phyloP scores from a whole-genome alignment of 2,888 invertebrate genomes.

The Rhingia campestris region DNA sequence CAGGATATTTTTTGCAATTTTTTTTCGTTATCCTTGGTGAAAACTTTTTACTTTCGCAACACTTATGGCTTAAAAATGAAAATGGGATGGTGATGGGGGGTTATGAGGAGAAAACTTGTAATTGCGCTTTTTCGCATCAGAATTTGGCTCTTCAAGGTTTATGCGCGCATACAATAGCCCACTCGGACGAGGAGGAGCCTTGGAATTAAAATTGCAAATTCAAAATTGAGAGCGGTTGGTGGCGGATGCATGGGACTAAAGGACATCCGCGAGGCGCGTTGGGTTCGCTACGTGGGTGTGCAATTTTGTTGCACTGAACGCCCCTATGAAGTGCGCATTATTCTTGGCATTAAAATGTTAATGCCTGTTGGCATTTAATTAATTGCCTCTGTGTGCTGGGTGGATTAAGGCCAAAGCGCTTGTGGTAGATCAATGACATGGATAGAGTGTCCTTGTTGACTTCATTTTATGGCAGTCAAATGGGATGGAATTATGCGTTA shows the following conservation, averaged over 20 bases:
- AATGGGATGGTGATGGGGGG: background rate
- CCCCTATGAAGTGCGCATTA: slow-evolving; percentile 54
- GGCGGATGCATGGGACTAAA: slow-evolving; percentile 29
- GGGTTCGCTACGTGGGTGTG: slow-evolving; percentile 20
- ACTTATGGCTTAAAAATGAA: slow-evolving; percentile 27
- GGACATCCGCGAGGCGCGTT: slow-evolving; percentile 43
- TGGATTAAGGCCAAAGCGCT: slow-evolving; percentile 32
- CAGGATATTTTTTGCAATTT: slow-evolving; percentile 12
- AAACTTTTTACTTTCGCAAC: slow-evolving; percentile 57
- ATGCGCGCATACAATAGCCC: slow-evolving; percentile 18
- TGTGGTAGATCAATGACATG: slow-evolving; percentile 42
- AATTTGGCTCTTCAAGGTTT: slow-evolving; percentile 51
- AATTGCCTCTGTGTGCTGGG: slow-evolving; percentile 40
- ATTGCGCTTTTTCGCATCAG: slow-evolving; percentile 47
- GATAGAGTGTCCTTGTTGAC: slow-evolving; percentile 43
- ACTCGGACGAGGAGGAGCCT: slow-evolving; percentile 25
- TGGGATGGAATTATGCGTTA: slow-evolving; percentile 42
- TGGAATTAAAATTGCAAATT: slow-evolving; percentile 71
- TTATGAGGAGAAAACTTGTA: slow-evolving; percentile 39
- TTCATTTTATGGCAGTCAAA: slow-evolving; percentile 31
- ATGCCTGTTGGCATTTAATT: slow-evolving; percentile 67
- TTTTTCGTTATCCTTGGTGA: slow-evolving; percentile 23
- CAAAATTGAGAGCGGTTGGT: slow-evolving; percentile 6
- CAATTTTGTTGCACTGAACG: slow-evolving; percentile 46
- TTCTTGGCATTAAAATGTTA: slow-evolving; percentile 59